phyloP scores from a whole-genome alignment of 2,797 vertebrate genomes.

The Acipenser oxyrinchus region DNA sequence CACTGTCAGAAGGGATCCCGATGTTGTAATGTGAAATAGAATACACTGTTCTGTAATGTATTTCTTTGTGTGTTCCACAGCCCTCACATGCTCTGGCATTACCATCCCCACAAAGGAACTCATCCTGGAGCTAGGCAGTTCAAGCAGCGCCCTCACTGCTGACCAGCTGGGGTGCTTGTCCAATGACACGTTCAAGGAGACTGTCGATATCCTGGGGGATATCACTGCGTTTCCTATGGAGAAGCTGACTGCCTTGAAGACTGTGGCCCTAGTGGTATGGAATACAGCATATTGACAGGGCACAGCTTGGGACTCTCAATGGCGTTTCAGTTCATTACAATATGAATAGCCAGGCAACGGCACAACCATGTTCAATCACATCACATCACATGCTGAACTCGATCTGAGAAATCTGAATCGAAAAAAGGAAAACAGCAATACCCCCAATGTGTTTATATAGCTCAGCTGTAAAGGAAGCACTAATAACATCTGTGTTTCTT shows the following conservation, averaged over 20 bases:
- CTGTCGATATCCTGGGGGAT: neutral
- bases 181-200: neutral
- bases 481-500: neutral
- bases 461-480: no score
- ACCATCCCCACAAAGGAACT: neutral
- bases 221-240: neutral
- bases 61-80: neutral
- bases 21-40: no score
- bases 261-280: neutral
- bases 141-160: neutral
- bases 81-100: neutral
- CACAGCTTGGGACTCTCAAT: neutral
- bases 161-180: neutral
- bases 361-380: no score
- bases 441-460: no score
- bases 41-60: no score
- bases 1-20: no score
- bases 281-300: no score
- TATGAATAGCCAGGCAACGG: no score
- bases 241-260: neutral
- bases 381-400: no score
- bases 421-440: no score
- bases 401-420: no score
- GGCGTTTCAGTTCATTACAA: no score
- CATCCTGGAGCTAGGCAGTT: neutral